Conservation (phyloP, 1,140 invertebrate species). For the Drosophila funebris region DNA sequence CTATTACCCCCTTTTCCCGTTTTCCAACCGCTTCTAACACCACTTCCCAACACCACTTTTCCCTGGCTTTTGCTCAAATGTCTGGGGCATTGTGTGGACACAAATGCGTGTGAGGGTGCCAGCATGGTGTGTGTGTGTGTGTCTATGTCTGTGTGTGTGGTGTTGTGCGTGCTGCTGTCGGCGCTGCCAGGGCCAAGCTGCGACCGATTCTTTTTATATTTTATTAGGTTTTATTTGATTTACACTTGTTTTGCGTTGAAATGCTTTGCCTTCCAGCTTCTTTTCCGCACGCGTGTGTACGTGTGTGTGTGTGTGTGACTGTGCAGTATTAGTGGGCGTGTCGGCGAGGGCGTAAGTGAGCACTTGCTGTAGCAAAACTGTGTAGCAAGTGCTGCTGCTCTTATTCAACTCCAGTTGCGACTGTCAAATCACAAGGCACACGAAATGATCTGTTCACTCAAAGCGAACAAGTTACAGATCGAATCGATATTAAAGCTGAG, state of each 20-base stretch:
- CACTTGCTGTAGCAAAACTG: slow-evolving; percentile 33
- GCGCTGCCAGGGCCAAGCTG: slow-evolving; percentile 50
- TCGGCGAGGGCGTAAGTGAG: slow-evolving; percentile 35
- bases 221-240: slow-evolving; percentile 82
- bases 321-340: slow-evolving; percentile 24
- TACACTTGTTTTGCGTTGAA: slow-evolving; percentile 80
- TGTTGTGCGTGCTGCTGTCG: slow-evolving; percentile 31
- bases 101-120: slow-evolving; percentile 26
- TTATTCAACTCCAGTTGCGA: slow-evolving; percentile 19
- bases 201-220: slow-evolving; percentile 66
- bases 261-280: slow-evolving; percentile 54
- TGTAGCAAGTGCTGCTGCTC: slow-evolving; percentile 28
- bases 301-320: slow-evolving; percentile 8
- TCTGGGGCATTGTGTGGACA: slow-evolving; percentile 48
- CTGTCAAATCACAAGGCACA: not conserved
- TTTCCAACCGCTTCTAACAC: slow-evolving; percentile 3
- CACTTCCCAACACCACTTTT: too few species aligned
- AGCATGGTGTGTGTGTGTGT: slow-evolving; percentile 3
- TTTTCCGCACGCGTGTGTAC: not conserved
- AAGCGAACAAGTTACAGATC: not conserved
- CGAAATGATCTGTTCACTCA: not conserved
- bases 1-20: not conserved
- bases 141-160: not conserved
- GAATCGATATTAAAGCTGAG: not conserved
- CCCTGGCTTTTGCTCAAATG: slow-evolving; percentile 26